phyloP scores from a whole-genome alignment of 2,888 invertebrate species.

The Oxycera nigricornis region DNA sequence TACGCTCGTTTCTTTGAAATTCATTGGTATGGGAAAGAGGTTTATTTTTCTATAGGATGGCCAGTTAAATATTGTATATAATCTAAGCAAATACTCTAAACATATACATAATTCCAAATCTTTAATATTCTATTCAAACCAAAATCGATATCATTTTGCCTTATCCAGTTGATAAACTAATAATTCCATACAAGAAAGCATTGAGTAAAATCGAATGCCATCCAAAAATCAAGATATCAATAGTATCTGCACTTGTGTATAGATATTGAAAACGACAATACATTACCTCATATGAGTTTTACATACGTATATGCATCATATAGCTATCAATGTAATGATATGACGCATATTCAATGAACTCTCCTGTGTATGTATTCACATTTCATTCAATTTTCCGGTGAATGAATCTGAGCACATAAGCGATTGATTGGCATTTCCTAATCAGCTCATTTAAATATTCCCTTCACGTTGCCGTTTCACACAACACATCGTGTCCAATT shows the following conservation, averaged over 20 bases:
- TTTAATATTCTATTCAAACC: no score
- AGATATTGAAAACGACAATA: background rate
- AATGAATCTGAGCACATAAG: conserved; percentile 23
- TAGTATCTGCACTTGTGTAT: background rate
- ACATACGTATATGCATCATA: background rate
- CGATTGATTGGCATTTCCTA: conserved; percentile 34
- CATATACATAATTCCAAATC: no score
- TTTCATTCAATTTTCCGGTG: conserved; percentile 35
- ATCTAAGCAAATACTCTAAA: no score
- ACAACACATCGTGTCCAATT: background rate
- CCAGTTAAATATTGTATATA: no score
- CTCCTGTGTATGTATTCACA: conserved; percentile 10
- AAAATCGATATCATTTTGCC: no score
- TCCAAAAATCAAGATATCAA: conserved; percentile 12
- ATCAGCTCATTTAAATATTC: conserved; percentile 27
- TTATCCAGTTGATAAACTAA: background rate
- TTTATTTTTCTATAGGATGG: no score
- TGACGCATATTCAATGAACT: conserved; percentile 27
- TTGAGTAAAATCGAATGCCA: background rate
- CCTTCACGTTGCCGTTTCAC: conserved; percentile 22
- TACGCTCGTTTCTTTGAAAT: no score
- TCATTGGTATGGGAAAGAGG: no score
- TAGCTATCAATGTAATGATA: background rate
- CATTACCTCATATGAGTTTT: background rate
- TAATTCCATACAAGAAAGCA: background rate